Percentiles rank a stretch among this genome's conserved stretches.
Conservation (phyloP, 2,113 vertebrate species). For the Cynocephalus volans region DNA sequence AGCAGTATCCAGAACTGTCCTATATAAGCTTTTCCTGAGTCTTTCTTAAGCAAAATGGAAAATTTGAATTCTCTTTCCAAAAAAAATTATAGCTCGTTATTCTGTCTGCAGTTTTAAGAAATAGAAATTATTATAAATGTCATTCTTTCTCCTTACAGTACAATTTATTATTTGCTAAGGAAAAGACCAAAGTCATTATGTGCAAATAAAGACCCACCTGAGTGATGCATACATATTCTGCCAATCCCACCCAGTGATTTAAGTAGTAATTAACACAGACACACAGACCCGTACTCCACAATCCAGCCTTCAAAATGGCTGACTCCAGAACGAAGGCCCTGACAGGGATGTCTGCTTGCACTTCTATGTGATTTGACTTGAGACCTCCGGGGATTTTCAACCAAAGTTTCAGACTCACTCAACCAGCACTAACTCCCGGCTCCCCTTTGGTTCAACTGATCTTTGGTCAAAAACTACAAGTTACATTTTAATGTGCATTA, state of each 20-base stretch:
- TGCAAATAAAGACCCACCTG: constrained; percentile 50
- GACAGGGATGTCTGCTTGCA: background rate
- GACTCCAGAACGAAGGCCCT: background rate
- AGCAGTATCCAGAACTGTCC: constrained; percentile 82
- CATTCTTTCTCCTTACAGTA: constrained; percentile 46
- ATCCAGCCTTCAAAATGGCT: background rate
- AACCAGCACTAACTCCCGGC: background rate
- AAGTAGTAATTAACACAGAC: background rate
- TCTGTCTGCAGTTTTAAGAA: constrained; percentile 63
- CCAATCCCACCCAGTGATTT: background rate
- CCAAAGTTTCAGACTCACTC: constrained; percentile 42
- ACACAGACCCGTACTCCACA: background rate
- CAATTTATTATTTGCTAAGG: constrained; percentile 11
- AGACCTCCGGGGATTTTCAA: constrained; percentile 15
- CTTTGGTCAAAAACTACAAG: constrained; percentile 9
- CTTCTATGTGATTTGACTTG: background rate
- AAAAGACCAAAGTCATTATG: constrained; percentile 42
- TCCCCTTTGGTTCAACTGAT: background rate
- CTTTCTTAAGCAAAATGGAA: constrained; percentile 83
- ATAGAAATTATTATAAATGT: constrained; percentile 65
- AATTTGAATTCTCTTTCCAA: constrained; percentile 62
- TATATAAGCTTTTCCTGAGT: constrained; percentile 79
- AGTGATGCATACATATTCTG: background rate
- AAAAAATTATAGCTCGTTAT: constrained; percentile 80
- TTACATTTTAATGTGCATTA: background rate